Evolutionary conservation across 2,797 vertebrate species (phyloP).

Genomic region (Peromyscus eremicus): DNA sequence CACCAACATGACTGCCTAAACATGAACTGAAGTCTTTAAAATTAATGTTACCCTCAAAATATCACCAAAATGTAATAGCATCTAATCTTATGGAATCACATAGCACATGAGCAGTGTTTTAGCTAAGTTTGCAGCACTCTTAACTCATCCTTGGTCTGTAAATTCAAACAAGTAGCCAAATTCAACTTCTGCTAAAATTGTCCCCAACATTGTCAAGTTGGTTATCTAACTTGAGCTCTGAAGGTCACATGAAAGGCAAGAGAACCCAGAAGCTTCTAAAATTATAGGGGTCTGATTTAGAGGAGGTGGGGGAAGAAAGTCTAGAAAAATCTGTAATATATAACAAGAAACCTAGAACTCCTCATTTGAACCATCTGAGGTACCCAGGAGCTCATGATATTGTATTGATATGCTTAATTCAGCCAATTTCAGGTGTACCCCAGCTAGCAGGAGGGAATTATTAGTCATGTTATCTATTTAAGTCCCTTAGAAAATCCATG

Average conservation of each 20-base stretch:
- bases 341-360: not conserved
- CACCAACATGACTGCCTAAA: not conserved
- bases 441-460: not conserved
- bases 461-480: not conserved
- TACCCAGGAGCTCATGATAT: no score
- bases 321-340: not conserved
- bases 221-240: not conserved
- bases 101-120: not conserved
- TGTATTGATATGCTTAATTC: not conserved
- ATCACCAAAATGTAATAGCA: not conserved
- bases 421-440: not conserved
- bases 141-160: not conserved
- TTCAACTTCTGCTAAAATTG: not conserved
- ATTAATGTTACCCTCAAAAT: not conserved
- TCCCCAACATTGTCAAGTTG: not conserved
- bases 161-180: conserved; percentile 2
- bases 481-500: conserved; percentile 7
- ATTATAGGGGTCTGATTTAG: not conserved
- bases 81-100: not conserved
- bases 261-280: not conserved
- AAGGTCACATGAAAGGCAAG: not conserved
- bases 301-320: rapidly evolving
- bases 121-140: not conserved
- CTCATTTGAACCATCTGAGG: not conserved
- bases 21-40: not conserved